Evolutionary conservation across 2,888 invertebrate species (phyloP), one percentile per base, ranked within the genome.

Genomic region (Cinara cedri): DNA sequence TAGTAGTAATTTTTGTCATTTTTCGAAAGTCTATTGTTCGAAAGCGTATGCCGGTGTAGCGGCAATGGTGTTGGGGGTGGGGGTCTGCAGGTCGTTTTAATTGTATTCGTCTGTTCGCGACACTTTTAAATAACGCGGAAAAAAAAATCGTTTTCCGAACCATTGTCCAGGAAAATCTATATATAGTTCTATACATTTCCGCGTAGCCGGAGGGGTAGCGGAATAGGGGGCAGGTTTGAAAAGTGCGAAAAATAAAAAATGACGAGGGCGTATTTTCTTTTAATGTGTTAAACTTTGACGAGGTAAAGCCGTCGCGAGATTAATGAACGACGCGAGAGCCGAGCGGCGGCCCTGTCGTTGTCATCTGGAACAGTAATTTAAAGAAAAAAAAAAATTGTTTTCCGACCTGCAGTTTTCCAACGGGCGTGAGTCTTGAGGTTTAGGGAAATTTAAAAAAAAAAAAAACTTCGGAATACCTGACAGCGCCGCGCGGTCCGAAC

Each of bases 141-240:
- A 62, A 72, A 55, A 74, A 74, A 74, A 74, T 68, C 57, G 66
- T 70, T 78, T 78, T 70, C 42, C 66, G 42, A 66, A 66, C 76
- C n/a, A 51, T 78, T 78, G 76, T 78, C 34, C 57, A 34, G 51
- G 19, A 57, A 60, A 78, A 57, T 78, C 65, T 26, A 49, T 68
- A 34, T 34, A 34, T 34, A 34, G 34, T 34, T 6, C 6, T 34
- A 34, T 34, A 34, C 34, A 78, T 21, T 1, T n/a, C 57, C 34
- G 14, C 13, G 26, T 8, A 13, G n/a, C 21, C 11, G 24, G 42
- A 21, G 0, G 21, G 65, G 24, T 3, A 6, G 34, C 3, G 34
- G 6, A 34, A 34, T 34, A n/a, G n/a, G n/a, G n/a, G n/a, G n/a
- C n/a, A n/a, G n/a, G n/a, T n/a, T n/a, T n/a, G n/a, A n/a, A 46